These are phyloP conservation scores for Hemithea aestivaria DNA, from an alignment of 2,888 invertebrate species.

Conservation along the genomic window DNA sequence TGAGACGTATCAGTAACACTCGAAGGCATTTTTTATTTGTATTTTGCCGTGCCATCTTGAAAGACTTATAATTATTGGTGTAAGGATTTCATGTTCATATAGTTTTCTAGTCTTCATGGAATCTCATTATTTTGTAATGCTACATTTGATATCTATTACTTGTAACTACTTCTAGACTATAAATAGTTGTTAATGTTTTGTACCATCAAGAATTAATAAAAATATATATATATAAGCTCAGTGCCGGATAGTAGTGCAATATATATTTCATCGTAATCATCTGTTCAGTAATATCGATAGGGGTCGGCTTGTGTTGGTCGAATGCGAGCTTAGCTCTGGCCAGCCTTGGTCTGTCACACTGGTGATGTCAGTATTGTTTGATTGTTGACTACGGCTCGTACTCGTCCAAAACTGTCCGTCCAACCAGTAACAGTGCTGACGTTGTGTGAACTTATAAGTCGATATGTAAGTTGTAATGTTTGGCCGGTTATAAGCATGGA, in stretches of 20 bases:
- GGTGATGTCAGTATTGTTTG: slow-evolving; percentile 24
- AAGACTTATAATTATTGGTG: slow-evolving; percentile 74
- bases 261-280: slow-evolving; percentile 34
- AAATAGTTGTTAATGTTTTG: slow-evolving; percentile 54
- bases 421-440: slow-evolving; percentile 50
- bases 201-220: slow-evolving; percentile 41
- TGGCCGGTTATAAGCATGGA: slow-evolving; percentile 72
- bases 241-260: slow-evolving; percentile 50
- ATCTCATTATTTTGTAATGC: slow-evolving; percentile 71
- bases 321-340: slow-evolving; percentile 22
- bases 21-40: slow-evolving; percentile 70
- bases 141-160: slow-evolving; percentile 56
- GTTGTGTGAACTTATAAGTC: slow-evolving; percentile 58
- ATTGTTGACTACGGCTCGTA: slow-evolving; percentile 31
- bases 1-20: slow-evolving; percentile 56
- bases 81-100: slow-evolving; percentile 78
- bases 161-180: slow-evolving; percentile 50
- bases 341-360: slow-evolving; percentile 23
- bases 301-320: slow-evolving; percentile 36
- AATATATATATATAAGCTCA: slow-evolving; percentile 42
- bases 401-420: slow-evolving; percentile 38
- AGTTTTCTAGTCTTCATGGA: slow-evolving; percentile 77
- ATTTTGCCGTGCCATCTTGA: slow-evolving; percentile 74
- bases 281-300: slow-evolving; percentile 33
- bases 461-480: slow-evolving; percentile 69